Evolutionary conservation across 2,888 invertebrate species (phyloP).

Genomic region (Myopa testacea): DNA sequence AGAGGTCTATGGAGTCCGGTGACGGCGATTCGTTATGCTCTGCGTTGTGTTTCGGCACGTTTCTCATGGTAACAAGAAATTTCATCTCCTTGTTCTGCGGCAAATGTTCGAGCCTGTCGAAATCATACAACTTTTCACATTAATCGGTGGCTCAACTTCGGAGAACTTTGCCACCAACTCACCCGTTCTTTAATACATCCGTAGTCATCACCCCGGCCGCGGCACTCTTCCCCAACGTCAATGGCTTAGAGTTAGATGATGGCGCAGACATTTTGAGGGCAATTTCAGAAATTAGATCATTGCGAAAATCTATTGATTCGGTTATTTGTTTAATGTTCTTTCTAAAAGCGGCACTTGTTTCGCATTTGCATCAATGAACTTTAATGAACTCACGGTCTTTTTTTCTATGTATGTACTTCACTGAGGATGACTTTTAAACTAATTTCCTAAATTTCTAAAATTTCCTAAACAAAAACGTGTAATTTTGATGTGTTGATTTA

Average conservation of each 20-base stretch:
- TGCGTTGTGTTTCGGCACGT: background rate
- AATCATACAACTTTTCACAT: background rate
- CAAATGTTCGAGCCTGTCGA: background rate
- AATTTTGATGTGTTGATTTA: no score
- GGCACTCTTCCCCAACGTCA: background rate
- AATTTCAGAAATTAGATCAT: constrained; percentile 6
- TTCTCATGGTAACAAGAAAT: constrained; percentile 21
- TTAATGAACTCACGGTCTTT: background rate
- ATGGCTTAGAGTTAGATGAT: constrained; percentile 5
- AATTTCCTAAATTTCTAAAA: background rate
- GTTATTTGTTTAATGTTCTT: background rate
- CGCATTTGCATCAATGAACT: no score
- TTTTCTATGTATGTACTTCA: background rate
- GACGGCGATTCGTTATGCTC: background rate
- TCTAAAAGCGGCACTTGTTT: background rate
- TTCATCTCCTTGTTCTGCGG: constrained; percentile 14
- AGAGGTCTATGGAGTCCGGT: background rate
- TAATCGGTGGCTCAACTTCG: no score
- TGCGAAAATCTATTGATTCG: background rate
- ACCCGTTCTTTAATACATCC: background rate
- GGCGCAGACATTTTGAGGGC: background rate
- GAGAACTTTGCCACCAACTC: background rate
- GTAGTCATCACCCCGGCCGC: constrained; percentile 16
- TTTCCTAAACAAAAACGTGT: no score
- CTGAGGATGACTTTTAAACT: background rate